Percentiles rank a stretch among this genome's conserved stretches.
These are phyloP conservation scores for Notoglanidium macrostoma DNA, from an alignment of 2,797 vertebrate species.

Conservation along the genomic window DNA sequence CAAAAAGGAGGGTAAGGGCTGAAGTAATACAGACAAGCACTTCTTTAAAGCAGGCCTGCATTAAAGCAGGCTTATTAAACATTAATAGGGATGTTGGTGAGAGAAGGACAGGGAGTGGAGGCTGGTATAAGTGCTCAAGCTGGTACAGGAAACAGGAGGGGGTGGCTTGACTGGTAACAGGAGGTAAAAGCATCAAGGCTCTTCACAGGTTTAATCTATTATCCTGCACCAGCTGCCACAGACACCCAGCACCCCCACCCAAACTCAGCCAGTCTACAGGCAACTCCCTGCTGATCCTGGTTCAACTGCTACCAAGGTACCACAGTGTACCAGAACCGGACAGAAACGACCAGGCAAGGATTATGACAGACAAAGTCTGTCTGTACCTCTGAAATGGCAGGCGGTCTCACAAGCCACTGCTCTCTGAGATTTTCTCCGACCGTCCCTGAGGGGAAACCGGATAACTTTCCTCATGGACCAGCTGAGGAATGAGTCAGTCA, in stretches of 20 bases:
- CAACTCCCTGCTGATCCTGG: conserved; percentile 43
- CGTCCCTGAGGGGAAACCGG: conserved; percentile 15
- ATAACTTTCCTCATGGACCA: conserved; percentile 5
- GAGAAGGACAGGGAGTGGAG: conserved; percentile 33
- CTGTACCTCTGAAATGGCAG: neutral
- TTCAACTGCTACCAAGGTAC: neutral
- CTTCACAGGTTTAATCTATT: conserved; percentile 73
- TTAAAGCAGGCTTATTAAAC: conserved; percentile 55
- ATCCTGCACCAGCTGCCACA: conserved; percentile 77
- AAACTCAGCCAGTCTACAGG: conserved; percentile 55
- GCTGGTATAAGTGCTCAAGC: conserved; percentile 33
- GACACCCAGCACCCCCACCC: conserved; percentile 46
- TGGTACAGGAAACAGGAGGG: conserved; percentile 44
- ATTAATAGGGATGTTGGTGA: conserved; percentile 59
- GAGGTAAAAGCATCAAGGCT: conserved; percentile 67
- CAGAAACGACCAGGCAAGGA: conserved; percentile 19
- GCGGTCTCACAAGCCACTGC: neutral
- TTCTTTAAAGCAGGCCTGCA: conserved; percentile 19
- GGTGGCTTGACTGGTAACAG: conserved; percentile 57
- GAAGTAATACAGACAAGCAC: neutral
- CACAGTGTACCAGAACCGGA: neutral
- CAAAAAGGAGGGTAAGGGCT: neutral
- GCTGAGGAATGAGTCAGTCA: conserved; percentile 29
- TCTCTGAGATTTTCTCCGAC: neutral
- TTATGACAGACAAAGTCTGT: conserved; percentile 26